phyloP scores from a whole-genome alignment of 2,797 vertebrate genomes.

The Anolis apletophallus region DNA sequence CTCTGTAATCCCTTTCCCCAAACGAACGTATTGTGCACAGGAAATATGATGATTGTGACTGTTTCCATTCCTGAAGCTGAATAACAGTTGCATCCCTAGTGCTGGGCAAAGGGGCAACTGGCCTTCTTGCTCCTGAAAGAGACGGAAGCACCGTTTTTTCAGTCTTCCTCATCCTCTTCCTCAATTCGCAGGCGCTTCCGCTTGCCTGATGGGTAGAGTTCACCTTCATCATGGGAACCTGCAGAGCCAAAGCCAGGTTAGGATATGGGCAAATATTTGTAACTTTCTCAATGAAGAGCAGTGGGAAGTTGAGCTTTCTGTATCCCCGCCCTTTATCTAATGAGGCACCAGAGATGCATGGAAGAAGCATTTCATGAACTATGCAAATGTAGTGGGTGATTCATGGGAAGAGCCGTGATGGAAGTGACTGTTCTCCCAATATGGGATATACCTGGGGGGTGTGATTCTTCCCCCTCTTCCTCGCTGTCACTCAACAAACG shows the following conservation, averaged over 20 bases:
- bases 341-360: neutral
- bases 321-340: neutral
- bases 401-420: neutral
- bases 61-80: neutral
- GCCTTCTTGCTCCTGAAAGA: neutral
- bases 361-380: neutral
- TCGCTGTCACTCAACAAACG: neutral
- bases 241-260: neutral
- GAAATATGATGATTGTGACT: neutral
- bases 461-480: neutral
- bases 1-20: neutral
- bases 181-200: conserved; percentile 75
- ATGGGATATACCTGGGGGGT: neutral
- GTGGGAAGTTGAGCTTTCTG: no score
- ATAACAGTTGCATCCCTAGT: neutral
- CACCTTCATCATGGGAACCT: conserved; percentile 28
- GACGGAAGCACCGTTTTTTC: neutral
- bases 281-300: no score
- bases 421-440: neutral
- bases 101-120: no score
- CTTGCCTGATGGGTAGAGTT: conserved; percentile 37
- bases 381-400: neutral
- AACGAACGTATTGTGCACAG: neutral
- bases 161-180: conserved; percentile 60
- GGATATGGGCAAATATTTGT: neutral